These are phyloP conservation scores for Sphaeramia orbicularis DNA, from an alignment of 2,797 vertebrate species.

Conservation along the genomic window DNA sequence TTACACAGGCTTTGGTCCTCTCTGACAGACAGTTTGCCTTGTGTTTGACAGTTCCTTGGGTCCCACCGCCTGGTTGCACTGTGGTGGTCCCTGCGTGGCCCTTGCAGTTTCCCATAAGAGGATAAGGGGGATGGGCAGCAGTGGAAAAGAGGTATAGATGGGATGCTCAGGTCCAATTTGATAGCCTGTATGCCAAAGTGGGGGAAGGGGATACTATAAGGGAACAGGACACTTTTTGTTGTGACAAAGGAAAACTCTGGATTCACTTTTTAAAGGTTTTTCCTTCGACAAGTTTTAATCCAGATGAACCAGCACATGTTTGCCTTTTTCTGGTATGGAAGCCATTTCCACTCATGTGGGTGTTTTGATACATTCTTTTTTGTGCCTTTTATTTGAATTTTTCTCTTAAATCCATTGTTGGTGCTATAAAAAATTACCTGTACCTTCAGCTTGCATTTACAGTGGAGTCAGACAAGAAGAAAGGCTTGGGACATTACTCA, in stretches of 20 bases:
- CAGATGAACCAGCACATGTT: conserved; percentile 34
- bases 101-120: conserved; percentile 61
- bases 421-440: conserved; percentile 31
- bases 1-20: conserved; percentile 75
- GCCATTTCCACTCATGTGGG: conserved; percentile 32
- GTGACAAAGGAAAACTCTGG: conserved; percentile 22
- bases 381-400: conserved; percentile 33
- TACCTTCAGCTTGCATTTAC: conserved; percentile 35
- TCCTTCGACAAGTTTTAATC: conserved; percentile 14
- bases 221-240: conserved; percentile 17
- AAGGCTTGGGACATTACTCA: conserved; percentile 16
- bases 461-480: conserved; percentile 35
- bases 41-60: conserved; percentile 82
- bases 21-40: conserved; percentile 79
- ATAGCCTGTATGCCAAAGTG: conserved; percentile 29
- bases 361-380: conserved; percentile 51
- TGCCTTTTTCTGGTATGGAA: conserved; percentile 40
- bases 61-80: conserved; percentile 65
- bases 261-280: conserved; percentile 22
- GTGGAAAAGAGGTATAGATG: conserved; percentile 36
- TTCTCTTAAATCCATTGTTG: conserved; percentile 27
- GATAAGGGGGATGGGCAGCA: conserved; percentile 59
- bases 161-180: conserved; percentile 60
- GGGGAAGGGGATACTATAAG: conserved; percentile 27
- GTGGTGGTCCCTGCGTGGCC: conserved; percentile 76